Evolutionary conservation across 1,140 invertebrate genomes (phyloP).

Genomic region (Triops longicaudatus): DNA sequence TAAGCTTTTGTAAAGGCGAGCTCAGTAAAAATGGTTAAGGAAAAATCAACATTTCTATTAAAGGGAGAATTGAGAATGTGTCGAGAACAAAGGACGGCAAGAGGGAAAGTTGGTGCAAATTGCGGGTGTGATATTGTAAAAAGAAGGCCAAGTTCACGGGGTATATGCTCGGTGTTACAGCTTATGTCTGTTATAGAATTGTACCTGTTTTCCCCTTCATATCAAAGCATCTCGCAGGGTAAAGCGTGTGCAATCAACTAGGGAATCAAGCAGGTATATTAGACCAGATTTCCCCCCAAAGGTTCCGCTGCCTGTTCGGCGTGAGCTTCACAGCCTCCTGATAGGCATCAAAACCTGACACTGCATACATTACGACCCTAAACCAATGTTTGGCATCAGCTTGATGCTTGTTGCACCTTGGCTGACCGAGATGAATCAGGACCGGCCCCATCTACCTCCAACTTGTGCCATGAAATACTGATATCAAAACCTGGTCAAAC

Average conservation of each 20-base stretch:
- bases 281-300: constrained; percentile 11
- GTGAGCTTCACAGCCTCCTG: constrained; percentile 10
- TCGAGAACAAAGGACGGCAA: background rate
- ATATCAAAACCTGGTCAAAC: background rate
- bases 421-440: background rate
- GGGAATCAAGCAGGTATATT: constrained; percentile 12
- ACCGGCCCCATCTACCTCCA: background rate
- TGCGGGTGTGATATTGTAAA: constrained; percentile 6
- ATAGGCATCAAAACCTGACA: constrained; percentile 2
- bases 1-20: too few species aligned
- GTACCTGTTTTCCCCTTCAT: background rate
- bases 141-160: background rate
- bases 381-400: constrained; percentile 8
- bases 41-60: background rate
- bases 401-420: constrained; percentile 8
- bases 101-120: background rate
- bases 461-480: background rate
- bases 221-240: background rate
- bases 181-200: background rate
- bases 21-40: too few species aligned
- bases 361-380: constrained; percentile 14
- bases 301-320: constrained; percentile 13
- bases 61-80: background rate
- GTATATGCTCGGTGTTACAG: background rate
- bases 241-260: background rate